Conservation (phyloP, 1,140 invertebrate genomes). For the Nephila pilipes region DNA sequence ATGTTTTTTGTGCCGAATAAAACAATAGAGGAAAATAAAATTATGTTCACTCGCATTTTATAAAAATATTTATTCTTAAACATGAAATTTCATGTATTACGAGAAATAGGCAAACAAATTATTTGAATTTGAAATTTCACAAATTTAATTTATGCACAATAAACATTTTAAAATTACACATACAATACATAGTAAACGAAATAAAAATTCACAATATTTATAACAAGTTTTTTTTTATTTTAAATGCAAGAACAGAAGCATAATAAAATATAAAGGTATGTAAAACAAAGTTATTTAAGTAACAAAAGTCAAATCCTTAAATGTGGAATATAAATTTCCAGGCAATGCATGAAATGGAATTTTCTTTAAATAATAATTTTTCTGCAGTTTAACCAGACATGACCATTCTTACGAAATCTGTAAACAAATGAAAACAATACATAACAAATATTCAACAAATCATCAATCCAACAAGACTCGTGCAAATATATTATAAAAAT, state of each 20-base stretch:
- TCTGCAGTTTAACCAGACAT: conserved; percentile 88
- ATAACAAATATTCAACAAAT: neutral
- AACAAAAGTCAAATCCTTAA: conserved; percentile 23
- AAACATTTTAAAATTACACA: too few species aligned
- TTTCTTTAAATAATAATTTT: conserved; percentile 1
- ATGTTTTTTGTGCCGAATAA: too few species aligned
- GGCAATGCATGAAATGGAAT: conserved; percentile 22
- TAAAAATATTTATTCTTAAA: too few species aligned
- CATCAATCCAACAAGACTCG: too few species aligned
- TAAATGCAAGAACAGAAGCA: conserved; percentile 34
- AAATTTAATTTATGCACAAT: too few species aligned
- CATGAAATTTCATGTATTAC: too few species aligned
- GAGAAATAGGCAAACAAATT: too few species aligned
- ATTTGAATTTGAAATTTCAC: too few species aligned
- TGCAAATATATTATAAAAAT: too few species aligned
- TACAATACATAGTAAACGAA: too few species aligned
- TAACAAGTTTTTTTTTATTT: conserved; percentile 22
- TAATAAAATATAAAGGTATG: conserved; percentile 24
- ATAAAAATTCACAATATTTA: neutral
- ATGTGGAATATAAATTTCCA: conserved; percentile 50
- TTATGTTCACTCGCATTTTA: too few species aligned
- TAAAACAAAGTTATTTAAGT: conserved; percentile 44
- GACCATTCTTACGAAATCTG: conserved; percentile 96
- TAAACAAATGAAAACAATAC: conserved; percentile 78
- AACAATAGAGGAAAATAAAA: too few species aligned